phyloP scores from a whole-genome alignment of 2,113 vertebrate genomes.

The Engraulis encrasicolus region DNA sequence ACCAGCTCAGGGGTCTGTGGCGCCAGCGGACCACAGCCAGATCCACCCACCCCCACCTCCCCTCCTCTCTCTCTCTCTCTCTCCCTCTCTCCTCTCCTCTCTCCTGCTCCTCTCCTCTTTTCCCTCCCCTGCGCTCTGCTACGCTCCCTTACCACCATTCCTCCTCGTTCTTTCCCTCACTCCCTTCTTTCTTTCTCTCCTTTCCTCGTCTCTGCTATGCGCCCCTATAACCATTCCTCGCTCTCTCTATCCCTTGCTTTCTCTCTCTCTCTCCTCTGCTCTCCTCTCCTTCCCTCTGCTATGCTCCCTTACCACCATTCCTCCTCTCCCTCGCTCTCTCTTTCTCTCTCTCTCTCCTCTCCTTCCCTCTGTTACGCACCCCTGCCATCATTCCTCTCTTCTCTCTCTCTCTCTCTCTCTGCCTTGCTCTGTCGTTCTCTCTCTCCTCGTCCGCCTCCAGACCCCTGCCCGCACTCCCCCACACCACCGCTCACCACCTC shows the following conservation, averaged over 20 bases:
- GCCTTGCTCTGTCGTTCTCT: constrained; percentile 40
- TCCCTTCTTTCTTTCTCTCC: constrained; percentile 42
- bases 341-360: constrained; percentile 47
- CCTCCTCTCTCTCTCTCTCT: constrained; percentile 52
- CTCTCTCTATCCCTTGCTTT: constrained; percentile 47
- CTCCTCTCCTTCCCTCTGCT: neutral
- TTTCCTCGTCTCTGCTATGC: neutral
- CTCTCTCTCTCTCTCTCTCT: constrained; percentile 47
- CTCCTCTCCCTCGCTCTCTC: constrained; percentile 58
- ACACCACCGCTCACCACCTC: no score
- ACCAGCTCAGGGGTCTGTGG: constrained; percentile 82
- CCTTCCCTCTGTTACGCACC: constrained; percentile 42
- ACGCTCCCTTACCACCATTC: no score
- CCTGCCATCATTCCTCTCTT: constrained; percentile 64
- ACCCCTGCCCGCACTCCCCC: no score
- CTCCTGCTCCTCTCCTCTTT: constrained; percentile 6
- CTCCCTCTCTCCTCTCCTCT: constrained; percentile 51
- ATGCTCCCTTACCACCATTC: no score
- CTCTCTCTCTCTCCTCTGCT: constrained; percentile 46
- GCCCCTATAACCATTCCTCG: constrained; percentile 62
- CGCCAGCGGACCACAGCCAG: constrained; percentile 81
- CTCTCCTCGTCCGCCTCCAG: neutral
- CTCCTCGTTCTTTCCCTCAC: constrained; percentile 48
- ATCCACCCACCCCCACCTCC: constrained; percentile 58
- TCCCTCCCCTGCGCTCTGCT: neutral